Percentiles rank a stretch among this genome's conserved stretches.
phyloP scores from a whole-genome alignment of 2,113 vertebrate species.

The Balaenoptera acutorostrata region DNA sequence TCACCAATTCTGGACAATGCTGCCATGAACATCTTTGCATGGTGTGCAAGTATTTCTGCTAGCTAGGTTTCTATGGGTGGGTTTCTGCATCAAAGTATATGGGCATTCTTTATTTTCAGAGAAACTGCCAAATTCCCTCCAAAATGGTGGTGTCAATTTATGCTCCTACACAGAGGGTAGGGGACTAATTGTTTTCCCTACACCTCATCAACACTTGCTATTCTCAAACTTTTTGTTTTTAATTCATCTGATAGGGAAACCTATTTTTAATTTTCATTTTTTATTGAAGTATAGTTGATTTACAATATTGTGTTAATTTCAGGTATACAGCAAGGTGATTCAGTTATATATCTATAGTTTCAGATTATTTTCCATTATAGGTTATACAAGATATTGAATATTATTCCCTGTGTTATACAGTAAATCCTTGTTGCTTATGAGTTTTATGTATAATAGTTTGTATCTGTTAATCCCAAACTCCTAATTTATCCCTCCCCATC shows the following conservation, averaged over 20 bases:
- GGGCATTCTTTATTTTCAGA: neutral
- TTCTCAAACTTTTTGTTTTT: neutral
- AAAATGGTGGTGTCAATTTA: neutral
- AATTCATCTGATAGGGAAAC: neutral
- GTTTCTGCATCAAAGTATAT: neutral
- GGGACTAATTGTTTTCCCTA: neutral
- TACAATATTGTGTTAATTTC: neutral
- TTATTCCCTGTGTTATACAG: neutral
- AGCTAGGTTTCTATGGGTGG: neutral
- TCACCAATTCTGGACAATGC: neutral
- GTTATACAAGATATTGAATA: neutral
- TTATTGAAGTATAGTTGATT: neutral
- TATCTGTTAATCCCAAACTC: neutral
- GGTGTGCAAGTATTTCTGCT: neutral
- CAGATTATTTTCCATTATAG: neutral
- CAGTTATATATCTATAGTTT: too few species aligned
- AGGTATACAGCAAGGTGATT: neutral
- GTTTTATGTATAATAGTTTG: neutral
- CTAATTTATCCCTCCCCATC: neutral
- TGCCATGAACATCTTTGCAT: neutral
- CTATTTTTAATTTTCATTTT: neutral
- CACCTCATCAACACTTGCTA: neutral
- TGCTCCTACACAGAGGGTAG: neutral
- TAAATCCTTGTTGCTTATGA: neutral
- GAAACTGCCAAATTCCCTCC: neutral